phyloP scores from a whole-genome alignment of 1,140 invertebrate species.

The Littorina saxatilis region DNA sequence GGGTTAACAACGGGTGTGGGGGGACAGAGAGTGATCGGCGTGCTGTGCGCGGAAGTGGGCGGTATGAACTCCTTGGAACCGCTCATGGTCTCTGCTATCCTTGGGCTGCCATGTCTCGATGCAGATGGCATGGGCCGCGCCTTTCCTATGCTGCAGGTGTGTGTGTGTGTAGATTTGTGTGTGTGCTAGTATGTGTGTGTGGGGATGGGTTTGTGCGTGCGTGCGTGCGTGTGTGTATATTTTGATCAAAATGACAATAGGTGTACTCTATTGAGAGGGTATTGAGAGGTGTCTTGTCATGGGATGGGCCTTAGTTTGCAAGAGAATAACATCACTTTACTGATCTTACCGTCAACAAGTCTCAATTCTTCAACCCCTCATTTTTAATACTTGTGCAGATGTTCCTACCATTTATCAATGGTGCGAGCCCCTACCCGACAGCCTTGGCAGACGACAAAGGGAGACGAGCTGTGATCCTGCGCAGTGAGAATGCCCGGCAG shows the following conservation, averaged over 20 bases:
- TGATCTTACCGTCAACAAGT: too few relatives aligned
- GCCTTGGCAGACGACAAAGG: conserved; percentile 62
- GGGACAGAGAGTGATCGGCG: conserved; percentile 52
- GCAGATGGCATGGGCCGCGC: conserved; percentile 72
- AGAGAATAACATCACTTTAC: too few relatives aligned
- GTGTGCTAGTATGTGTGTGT: too few relatives aligned
- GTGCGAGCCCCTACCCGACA: conserved; percentile 55
- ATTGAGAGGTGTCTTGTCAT: too few relatives aligned
- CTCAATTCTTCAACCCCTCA: too few relatives aligned
- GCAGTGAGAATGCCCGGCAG: conserved; percentile 53
- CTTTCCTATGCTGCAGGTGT: conserved; percentile 65
- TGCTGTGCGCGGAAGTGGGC: conserved; percentile 68
- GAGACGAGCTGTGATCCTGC: conserved; percentile 53
- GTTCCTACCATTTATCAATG: conserved; percentile 67
- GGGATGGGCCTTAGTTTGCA: too few relatives aligned
- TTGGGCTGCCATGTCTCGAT: conserved; percentile 65
- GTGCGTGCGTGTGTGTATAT: too few relatives aligned
- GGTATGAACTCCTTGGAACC: conserved; percentile 70
- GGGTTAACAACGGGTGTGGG: neutral
- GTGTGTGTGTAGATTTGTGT: too few relatives aligned
- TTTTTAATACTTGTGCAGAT: conserved; percentile 56
- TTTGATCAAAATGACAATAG: too few relatives aligned
- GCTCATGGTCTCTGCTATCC: conserved; percentile 61
- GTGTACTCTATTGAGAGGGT: too few relatives aligned
- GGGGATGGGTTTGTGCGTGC: too few relatives aligned